Base-by-base conservation (phyloP, 2,888 invertebrate genomes). In the Adelognathus sp. region DNA sequence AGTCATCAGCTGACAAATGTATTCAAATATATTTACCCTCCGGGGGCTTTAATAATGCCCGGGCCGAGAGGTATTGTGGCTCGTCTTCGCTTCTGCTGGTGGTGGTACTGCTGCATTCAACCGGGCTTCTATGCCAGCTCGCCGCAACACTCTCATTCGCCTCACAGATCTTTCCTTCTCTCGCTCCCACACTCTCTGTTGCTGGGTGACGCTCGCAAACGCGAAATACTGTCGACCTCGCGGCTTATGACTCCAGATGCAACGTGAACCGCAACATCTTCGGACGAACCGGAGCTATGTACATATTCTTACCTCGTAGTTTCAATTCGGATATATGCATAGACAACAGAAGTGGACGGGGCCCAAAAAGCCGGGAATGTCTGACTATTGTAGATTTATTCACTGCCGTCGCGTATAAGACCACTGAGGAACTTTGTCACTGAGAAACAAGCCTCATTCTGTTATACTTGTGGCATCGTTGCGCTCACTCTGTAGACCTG, bases 11-110 rank as follows among this genome's bases (percentile, higher is more conserved):
- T 79, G 81, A 83, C 86, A 86, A 86, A 86, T 85, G 83, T 85
- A 85, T 85, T 86, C 85, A 86, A 86, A 85, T 86, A 85, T 85
- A 86, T 86, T 86, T 85, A 83, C 84, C 82, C 83, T 75, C 71
- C 41, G 52, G n/a, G 61, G 31, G 61, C 66, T 78, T 75, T 80
- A 79, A 81, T 81, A 79, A 67, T 71, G 72, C 78, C 70, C 54
- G 52, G 71, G 61, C 61, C 31, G 63, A 24, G 61, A 39, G 54
- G 52, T 33, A 63, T 72, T 63, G 71, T 72, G 54, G 21, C 41
- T 52, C n/a, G 14, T 21, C 24, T 5, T 2, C 18, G 54, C 54
- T 39, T 36, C 58, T 46, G 39, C n/a, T n/a, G n/a, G n/a, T n/a
- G n/a, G n/a, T n/a, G n/a, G n/a, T n/a, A n/a, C n/a, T n/a, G n/a